Conservation (phyloP, 1,140 invertebrate genomes). For the Heliothis subflexa region DNA sequence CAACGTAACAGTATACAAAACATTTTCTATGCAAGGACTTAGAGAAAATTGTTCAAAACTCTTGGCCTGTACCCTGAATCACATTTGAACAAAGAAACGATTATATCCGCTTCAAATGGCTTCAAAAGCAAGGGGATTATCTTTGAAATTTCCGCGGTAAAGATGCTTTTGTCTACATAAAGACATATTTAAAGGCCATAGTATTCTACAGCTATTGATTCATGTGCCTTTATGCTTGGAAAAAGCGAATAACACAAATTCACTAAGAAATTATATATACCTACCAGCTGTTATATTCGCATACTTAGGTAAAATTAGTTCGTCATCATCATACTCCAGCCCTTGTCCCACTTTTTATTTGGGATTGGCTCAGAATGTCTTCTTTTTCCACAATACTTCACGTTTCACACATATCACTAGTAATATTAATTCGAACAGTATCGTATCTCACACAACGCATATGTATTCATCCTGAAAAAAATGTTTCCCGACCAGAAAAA, state of each 20-base stretch:
- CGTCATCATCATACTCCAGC: too few relatives aligned
- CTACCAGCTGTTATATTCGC: too few relatives aligned
- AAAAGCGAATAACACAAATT: neutral
- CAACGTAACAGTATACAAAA: constrained; percentile 8
- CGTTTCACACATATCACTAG: too few relatives aligned
- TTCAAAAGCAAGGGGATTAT: constrained; percentile 26
- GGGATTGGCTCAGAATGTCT: too few relatives aligned
- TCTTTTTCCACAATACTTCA: too few relatives aligned
- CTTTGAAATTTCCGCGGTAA: constrained; percentile 28
- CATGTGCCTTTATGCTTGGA: neutral
- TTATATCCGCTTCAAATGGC: constrained; percentile 29
- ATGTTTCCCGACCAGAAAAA: too few relatives aligned
- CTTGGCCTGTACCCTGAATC: constrained; percentile 30
- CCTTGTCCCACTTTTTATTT: too few relatives aligned
- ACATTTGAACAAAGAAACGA: constrained; percentile 34
- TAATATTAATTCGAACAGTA: too few relatives aligned
- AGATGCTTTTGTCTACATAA: constrained; percentile 9
- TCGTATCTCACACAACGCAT: too few relatives aligned
- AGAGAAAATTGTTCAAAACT: constrained; percentile 29
- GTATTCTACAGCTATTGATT: constrained; percentile 6
- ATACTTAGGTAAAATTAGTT: too few relatives aligned
- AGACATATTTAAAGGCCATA: constrained; percentile 16
- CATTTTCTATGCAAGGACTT: constrained; percentile 22
- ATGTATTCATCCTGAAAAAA: too few relatives aligned
- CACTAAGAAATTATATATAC: too few relatives aligned